A percentile compares a stretch with the other conserved stretches of the same genome.
phyloP scores from a whole-genome alignment of 2,113 vertebrate species.

The Barbus barbus region DNA sequence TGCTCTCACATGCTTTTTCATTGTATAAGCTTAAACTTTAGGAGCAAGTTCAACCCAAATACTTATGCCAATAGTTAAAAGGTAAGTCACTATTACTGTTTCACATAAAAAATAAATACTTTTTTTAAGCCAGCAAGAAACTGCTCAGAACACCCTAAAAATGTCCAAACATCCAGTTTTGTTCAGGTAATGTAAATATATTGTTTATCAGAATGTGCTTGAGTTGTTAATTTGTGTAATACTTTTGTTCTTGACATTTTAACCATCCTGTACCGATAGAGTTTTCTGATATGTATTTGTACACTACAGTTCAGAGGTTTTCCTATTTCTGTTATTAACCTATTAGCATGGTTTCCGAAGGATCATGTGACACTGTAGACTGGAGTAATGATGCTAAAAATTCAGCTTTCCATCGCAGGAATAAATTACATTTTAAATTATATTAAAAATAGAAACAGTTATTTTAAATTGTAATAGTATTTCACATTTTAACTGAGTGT shows the following conservation, averaged over 20 bases:
- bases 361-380: neutral
- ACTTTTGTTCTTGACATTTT: too few relatives aligned
- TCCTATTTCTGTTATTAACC: too few relatives aligned
- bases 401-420: neutral
- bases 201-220: neutral
- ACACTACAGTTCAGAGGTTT: too few relatives aligned
- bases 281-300: neutral
- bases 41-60: neutral
- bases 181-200: neutral
- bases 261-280: neutral
- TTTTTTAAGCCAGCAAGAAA: neutral
- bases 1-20: neutral
- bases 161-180: neutral
- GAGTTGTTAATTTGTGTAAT: too few relatives aligned
- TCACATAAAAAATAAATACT: neutral
- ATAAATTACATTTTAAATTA: neutral
- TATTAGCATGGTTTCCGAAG: neutral
- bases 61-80: too few relatives aligned
- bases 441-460: neutral
- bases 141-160: neutral
- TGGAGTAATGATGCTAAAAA: neutral
- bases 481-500: neutral
- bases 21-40: neutral
- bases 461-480: neutral
- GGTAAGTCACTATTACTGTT: neutral